These are phyloP conservation scores for Tupaia tana DNA, from an alignment of 2,113 vertebrate genomes.

Conservation along the genomic window DNA sequence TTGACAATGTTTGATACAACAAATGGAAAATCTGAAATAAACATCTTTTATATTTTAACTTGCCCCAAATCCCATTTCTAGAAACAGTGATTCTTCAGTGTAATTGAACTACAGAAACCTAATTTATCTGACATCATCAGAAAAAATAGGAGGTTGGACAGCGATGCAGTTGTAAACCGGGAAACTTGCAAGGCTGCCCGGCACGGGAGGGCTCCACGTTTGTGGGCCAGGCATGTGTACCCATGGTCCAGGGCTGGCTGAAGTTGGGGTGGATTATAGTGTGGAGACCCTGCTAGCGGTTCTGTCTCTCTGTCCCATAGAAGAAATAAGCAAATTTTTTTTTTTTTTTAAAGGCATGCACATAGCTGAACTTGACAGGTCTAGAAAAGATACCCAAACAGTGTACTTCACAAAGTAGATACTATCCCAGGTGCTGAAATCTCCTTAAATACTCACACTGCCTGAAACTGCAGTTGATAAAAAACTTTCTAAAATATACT, in stretches of 20 bases:
- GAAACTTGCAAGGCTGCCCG: too few relatives aligned
- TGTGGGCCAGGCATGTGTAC: too few relatives aligned
- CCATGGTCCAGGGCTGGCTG: too few relatives aligned
- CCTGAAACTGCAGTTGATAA: not conserved
- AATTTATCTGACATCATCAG: not conserved
- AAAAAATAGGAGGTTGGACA: not conserved
- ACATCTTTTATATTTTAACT: slow-evolving; percentile 17
- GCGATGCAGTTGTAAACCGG: too few relatives aligned
- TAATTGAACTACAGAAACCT: not conserved
- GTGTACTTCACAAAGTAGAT: not conserved
- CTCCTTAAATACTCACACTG: not conserved
- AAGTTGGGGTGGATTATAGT: too few relatives aligned
- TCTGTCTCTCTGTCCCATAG: too few relatives aligned
- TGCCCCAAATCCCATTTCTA: not conserved
- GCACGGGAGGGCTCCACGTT: too few relatives aligned
- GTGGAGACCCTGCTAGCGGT: too few relatives aligned
- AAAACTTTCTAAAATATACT: slow-evolving; percentile 38
- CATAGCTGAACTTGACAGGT: not conserved
- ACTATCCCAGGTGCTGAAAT: not conserved
- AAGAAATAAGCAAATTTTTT: too few relatives aligned
- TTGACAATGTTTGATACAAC: not conserved
- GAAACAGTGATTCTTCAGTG: slow-evolving; percentile 26
- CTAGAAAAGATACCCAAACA: not conserved
- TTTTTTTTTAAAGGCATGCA: not conserved
- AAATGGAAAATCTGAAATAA: not conserved